These are phyloP conservation scores for Ellobium chinense DNA, from an alignment of 2,888 invertebrate genomes.

Conservation along the genomic window DNA sequence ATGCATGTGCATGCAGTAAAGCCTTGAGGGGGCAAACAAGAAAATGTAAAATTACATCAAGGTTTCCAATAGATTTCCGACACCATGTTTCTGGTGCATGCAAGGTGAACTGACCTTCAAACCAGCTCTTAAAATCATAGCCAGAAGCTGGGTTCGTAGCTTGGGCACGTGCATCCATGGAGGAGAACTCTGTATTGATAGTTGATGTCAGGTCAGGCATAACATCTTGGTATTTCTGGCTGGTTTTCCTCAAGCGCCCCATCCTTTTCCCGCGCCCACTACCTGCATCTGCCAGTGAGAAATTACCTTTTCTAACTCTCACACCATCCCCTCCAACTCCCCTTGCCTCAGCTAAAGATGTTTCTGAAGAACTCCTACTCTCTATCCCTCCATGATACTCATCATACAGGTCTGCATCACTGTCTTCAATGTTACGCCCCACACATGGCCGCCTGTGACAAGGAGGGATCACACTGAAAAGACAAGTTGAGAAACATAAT, in stretches of 20 bases:
- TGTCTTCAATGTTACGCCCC: conserved; percentile 73
- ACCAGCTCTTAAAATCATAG: conserved; percentile 67
- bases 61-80: no score
- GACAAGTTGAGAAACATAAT: not conserved
- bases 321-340: conserved; percentile 37
- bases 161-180: conserved; percentile 37
- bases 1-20: no score
- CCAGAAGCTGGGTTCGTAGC: not conserved
- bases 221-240: conserved; percentile 39
- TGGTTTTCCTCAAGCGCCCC: conserved; percentile 3
- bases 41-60: no score
- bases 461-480: conserved; percentile 64
- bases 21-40: no score
- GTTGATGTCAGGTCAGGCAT: conserved; percentile 70
- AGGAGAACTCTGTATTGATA: conserved; percentile 72
- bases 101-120: conserved; percentile 52
- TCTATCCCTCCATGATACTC: conserved; percentile 70
- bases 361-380: conserved; percentile 50
- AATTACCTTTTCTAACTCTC: conserved; percentile 35
- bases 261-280: conserved; percentile 14
- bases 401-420: conserved; percentile 73
- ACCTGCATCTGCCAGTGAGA: conserved; percentile 1
- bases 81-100: not conserved
- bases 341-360: not conserved
- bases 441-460: conserved; percentile 65